Conservation (phyloP, 1,140 invertebrate genomes). For the Neelides sp. region DNA sequence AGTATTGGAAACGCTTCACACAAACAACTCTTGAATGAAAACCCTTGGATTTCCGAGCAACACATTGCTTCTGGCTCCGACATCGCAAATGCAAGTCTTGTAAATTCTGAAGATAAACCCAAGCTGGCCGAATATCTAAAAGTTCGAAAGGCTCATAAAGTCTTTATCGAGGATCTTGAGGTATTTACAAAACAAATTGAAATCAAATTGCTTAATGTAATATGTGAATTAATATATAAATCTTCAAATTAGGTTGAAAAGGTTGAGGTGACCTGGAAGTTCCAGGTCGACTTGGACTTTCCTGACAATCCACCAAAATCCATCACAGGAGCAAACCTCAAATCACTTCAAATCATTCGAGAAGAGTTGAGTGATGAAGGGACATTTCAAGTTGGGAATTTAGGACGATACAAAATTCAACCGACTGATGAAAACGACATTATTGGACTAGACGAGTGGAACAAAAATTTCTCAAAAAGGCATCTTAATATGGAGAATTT, state of each 20-base stretch:
- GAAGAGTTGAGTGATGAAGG: background rate
- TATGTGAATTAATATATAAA: no score
- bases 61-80: background rate
- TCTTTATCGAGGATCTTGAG: background rate
- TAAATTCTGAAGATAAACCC: background rate
- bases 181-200: no score
- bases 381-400: conserved; percentile 1
- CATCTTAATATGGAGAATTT: no score
- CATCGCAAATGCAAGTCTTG: background rate
- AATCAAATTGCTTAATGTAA: no score
- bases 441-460: background rate
- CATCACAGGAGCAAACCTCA: background rate
- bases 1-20: background rate
- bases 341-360: background rate
- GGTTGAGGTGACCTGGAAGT: background rate
- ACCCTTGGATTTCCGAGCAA: background rate
- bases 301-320: background rate
- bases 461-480: background rate
- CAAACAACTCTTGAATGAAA: background rate
- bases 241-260: background rate
- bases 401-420: background rate
- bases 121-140: background rate
- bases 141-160: background rate
- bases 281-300: background rate
- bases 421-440: background rate